A percentile compares a stretch with the other conserved stretches of the same genome.
phyloP scores from a whole-genome alignment of 2,797 vertebrate genomes.

The Ibycter americanus region DNA sequence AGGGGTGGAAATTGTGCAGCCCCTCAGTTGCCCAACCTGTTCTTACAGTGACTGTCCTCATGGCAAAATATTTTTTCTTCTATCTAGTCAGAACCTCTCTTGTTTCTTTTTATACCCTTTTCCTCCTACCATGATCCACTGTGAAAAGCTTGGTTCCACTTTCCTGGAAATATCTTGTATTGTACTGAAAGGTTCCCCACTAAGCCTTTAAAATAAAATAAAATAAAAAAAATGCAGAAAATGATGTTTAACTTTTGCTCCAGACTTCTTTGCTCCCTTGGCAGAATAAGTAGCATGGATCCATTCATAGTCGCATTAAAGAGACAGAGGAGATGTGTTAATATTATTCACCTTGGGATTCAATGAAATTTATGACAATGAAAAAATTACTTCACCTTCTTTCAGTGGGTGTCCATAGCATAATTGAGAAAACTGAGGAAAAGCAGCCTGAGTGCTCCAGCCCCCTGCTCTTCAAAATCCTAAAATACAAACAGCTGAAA shows the following conservation, averaged over 20 bases:
- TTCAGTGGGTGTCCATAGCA: not conserved
- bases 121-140: not conserved
- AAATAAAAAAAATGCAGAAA: too few species aligned
- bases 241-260: not conserved
- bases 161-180: not conserved
- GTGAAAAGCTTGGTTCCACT: not conserved
- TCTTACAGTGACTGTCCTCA: not conserved
- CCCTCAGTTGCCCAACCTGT: not conserved
- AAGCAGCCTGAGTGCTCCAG: not conserved
- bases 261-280: not conserved
- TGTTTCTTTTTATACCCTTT: not conserved
- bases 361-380: not conserved
- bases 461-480: not conserved
- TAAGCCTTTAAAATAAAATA: not conserved
- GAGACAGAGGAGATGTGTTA: not conserved
- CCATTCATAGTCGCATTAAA: not conserved
- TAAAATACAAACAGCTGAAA: not conserved
- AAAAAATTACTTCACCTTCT: not conserved
- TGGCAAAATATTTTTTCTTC: not conserved
- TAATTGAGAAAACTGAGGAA: not conserved
- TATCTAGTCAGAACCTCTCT: not conserved
- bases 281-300: not conserved
- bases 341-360: not conserved
- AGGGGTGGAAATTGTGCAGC: not conserved
- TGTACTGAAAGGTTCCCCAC: not conserved